These are phyloP conservation scores for Tokudaia muenninki DNA, from an alignment of 2,797 vertebrate genomes.

Conservation along the genomic window DNA sequence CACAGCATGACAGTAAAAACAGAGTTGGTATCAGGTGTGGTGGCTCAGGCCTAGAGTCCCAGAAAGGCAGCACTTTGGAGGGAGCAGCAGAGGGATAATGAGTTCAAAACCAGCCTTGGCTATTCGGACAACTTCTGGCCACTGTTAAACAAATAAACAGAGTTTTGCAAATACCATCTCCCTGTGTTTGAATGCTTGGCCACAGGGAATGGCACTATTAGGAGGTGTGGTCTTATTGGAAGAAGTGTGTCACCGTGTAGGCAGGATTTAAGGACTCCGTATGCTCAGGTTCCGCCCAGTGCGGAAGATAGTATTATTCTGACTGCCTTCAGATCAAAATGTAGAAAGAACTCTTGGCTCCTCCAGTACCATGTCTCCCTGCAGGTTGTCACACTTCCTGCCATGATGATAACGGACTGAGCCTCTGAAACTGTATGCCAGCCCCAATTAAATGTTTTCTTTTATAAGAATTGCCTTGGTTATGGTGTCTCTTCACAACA, in stretches of 20 bases:
- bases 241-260: neutral
- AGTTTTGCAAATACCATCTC: neutral
- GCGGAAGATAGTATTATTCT: neutral
- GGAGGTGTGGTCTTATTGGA: neutral
- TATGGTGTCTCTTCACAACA: neutral
- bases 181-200: neutral
- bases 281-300: neutral
- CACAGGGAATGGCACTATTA: neutral
- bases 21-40: neutral
- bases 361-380: neutral
- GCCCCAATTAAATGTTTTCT: neutral
- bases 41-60: neutral
- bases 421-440: neutral
- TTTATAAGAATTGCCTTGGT: neutral
- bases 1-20: neutral
- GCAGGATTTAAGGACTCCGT: neutral
- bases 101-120: neutral
- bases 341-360: neutral
- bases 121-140: neutral
- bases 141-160: neutral
- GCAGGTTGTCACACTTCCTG: neutral
- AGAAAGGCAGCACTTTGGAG: neutral
- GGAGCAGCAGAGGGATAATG: neutral
- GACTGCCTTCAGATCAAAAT: neutral
- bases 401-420: neutral